These are phyloP conservation scores for Drosophila hamatofila DNA, from an alignment of 2,888 invertebrate genomes.

Conservation along the genomic window DNA sequence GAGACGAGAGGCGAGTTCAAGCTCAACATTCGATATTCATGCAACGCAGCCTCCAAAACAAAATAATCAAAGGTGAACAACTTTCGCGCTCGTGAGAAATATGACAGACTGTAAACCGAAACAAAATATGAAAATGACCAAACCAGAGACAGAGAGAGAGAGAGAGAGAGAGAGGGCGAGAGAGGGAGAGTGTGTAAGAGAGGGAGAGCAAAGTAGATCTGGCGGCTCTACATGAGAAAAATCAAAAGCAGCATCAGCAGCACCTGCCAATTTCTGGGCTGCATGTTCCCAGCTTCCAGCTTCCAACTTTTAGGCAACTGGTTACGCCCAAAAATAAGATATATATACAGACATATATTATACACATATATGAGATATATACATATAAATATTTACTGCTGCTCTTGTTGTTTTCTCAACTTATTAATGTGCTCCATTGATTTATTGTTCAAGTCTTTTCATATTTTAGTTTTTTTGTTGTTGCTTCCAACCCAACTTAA, in stretches of 20 bases:
- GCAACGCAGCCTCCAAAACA: slow-evolving; percentile 71
- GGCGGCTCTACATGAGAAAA: slow-evolving; percentile 57
- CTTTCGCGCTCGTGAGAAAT: slow-evolving; percentile 80
- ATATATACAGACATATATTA: slow-evolving; percentile 6
- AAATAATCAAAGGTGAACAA: slow-evolving; percentile 77
- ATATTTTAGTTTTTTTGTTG: slow-evolving; percentile 6
- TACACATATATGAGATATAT: background rate
- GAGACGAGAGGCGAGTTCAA: slow-evolving; percentile 58
- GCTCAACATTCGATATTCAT: slow-evolving; percentile 59
- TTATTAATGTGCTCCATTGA: slow-evolving; percentile 69
- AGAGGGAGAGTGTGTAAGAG: background rate
- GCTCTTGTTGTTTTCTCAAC: slow-evolving; percentile 48
- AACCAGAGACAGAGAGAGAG: slow-evolving; percentile 14
- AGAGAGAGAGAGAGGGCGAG: slow-evolving; percentile 4
- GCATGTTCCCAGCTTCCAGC: slow-evolving; percentile 33
- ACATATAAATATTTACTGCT: slow-evolving; percentile 3
- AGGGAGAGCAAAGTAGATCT: slow-evolving; percentile 11
- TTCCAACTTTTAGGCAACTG: slow-evolving; percentile 44
- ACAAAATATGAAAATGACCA: slow-evolving; percentile 49
- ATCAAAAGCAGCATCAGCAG: slow-evolving; percentile 39
- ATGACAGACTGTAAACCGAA: slow-evolving; percentile 58
- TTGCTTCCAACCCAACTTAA: slow-evolving; percentile 48
- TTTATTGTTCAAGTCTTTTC: slow-evolving; percentile 55
- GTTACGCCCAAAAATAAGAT: slow-evolving; percentile 45
- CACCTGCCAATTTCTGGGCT: slow-evolving; percentile 73